Evolutionary conservation across 2,888 invertebrate species (phyloP), one percentile per base, ranked within the genome.

Genomic region (Drosophila paucipuncta): DNA sequence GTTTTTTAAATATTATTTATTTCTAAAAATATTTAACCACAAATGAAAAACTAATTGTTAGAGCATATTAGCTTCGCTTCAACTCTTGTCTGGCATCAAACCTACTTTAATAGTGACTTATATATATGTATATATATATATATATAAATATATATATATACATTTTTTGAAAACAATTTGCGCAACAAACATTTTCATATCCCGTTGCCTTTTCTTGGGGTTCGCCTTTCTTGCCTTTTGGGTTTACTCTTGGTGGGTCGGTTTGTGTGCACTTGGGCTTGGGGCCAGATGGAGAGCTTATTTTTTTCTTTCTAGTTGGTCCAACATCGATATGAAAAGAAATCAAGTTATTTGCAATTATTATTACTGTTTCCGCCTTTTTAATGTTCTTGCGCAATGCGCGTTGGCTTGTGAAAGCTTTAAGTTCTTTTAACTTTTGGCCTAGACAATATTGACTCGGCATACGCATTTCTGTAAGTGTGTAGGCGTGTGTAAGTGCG

Each of bases 291-390:
- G 75, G 66, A 61, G 71, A 80, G 68, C 72, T 76, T 77, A 73
- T 80, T 68, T 60, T 33, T 54, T 58, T 59, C 43, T 64, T 52
- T 57, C 47, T 18, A 49, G 60, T 57, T 41, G 59, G 31, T 35
- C 41, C 68, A 66, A 58, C 49, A 37, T 7, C 70, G 63, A 58
- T 71, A 62, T 31, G 39, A 41, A 55, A 61, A 68, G 22, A 55
- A 82, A 73, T 83, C 78, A 80, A 86, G 76, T 84, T 84, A 85
- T 84, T 86, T 85, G 81, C 84, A 88, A 88, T 85, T 86, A 88
- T 86, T 86, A 83, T 85, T 73, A 76, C 73, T 70, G 77, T 67
- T 78, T 68, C 49, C 65, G 55, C 41, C 63, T 47, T 60, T 52
- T 65, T 66, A 66, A 60, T 65, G 64, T 66, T 63, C 31, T 72